Conservation (phyloP, 1,140 invertebrate species). For the Papilio dardanus region DNA sequence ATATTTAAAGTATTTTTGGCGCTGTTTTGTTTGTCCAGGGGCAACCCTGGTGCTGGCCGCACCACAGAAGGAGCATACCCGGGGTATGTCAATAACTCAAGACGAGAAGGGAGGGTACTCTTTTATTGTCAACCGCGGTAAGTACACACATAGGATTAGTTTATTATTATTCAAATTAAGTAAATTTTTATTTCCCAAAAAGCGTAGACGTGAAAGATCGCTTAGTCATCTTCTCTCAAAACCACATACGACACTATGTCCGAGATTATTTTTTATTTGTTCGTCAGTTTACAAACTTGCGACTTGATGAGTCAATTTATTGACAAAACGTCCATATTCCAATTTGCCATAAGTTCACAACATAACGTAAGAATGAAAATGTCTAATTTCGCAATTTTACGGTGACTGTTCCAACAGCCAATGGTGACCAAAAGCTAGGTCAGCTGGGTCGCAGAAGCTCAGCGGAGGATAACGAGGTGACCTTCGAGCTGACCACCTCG, state of each 20-base stretch:
- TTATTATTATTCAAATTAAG: too few relatives aligned
- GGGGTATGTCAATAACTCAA: conserved; percentile 50
- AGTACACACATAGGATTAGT: not conserved
- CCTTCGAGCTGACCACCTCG: conserved; percentile 50
- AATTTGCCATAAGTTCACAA: not conserved
- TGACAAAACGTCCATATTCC: too few relatives aligned
- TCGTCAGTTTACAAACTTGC: not conserved
- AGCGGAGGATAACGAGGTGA: conserved; percentile 53
- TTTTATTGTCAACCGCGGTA: conserved; percentile 35
- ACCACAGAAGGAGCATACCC: conserved; percentile 43
- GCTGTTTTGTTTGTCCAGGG: conserved; percentile 41
- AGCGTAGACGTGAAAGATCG: too few relatives aligned
- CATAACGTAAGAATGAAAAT: not conserved
- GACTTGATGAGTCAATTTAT: not conserved
- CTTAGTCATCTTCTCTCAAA: too few relatives aligned
- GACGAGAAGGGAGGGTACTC: conserved; percentile 47
- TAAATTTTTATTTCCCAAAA: too few relatives aligned
- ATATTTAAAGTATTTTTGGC: not conserved
- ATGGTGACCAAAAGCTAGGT: conserved; percentile 44
- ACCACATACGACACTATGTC: too few relatives aligned
- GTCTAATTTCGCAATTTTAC: not conserved
- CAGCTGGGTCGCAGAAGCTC: conserved; percentile 60
- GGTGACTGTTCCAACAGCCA: conserved; percentile 30
- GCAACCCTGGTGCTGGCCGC: conserved; percentile 55
- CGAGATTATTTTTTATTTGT: not conserved